A percentile compares a stretch with the other conserved stretches of the same genome.
These are phyloP conservation scores for Monoplex corrugatus DNA, from an alignment of 2,888 invertebrate species.

Conservation along the genomic window DNA sequence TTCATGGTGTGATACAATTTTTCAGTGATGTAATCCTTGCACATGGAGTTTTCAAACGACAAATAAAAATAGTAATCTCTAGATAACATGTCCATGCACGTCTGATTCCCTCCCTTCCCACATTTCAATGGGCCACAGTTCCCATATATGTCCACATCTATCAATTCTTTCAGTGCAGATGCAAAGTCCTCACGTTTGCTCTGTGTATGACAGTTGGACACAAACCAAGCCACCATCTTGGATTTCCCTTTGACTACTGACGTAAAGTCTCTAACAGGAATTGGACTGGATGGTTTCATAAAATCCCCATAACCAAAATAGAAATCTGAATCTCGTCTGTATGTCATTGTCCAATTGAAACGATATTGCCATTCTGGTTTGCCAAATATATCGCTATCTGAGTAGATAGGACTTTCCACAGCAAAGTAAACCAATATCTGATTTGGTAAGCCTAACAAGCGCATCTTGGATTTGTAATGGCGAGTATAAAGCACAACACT, in stretches of 20 bases:
- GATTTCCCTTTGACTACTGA: constrained; percentile 36
- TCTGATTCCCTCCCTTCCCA: not conserved
- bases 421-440: constrained; percentile 57
- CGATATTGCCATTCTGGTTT: constrained; percentile 23
- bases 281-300: not conserved
- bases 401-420: constrained; percentile 52
- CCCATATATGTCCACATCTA: constrained; percentile 51
- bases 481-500: constrained; percentile 51
- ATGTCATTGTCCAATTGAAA: constrained; percentile 58
- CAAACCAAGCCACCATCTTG: constrained; percentile 49
- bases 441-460: not conserved
- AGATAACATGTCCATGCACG: constrained; percentile 42
- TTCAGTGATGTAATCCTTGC: constrained; percentile 56
- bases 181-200: constrained; percentile 47
- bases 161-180: constrained; percentile 38
- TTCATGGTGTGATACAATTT: constrained; percentile 54
- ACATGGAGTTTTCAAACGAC: constrained; percentile 54
- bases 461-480: not conserved
- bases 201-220: constrained; percentile 46
- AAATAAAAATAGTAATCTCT: constrained; percentile 54
- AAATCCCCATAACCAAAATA: constrained; percentile 51
- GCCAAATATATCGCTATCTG: constrained; percentile 29
- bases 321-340: constrained; percentile 53
- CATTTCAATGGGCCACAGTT: constrained; percentile 44
- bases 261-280: not conserved